A percentile compares a stretch with the other conserved stretches of the same genome.
Evolutionary conservation across 2,113 vertebrate genomes (phyloP).

Genomic region (Oncorhynchus tshawytscha): DNA sequence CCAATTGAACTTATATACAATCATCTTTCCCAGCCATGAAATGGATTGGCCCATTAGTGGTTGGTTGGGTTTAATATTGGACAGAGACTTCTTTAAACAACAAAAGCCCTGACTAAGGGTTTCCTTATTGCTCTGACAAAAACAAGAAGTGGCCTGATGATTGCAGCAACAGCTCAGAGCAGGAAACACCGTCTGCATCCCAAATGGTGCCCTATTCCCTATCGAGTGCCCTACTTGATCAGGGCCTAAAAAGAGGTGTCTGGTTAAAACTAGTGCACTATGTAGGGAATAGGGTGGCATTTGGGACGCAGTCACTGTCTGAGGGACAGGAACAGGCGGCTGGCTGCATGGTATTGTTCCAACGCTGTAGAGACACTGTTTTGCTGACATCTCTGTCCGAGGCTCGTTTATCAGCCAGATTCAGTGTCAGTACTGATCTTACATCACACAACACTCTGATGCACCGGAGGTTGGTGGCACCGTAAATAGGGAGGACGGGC

Average conservation of each 20-base stretch:
- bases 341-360: constrained; percentile 32
- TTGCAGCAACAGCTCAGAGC: constrained; percentile 21
- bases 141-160: constrained; percentile 59
- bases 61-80: constrained; percentile 26
- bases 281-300: not conserved
- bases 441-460: constrained; percentile 29
- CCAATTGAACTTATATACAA: no score
- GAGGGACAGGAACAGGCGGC: constrained; percentile 2
- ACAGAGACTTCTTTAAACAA: constrained; percentile 37
- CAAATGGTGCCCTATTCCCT: not conserved
- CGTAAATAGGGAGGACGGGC: not conserved
- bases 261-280: no score
- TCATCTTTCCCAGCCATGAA: constrained; percentile 38
- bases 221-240: no score
- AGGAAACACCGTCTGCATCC: not conserved
- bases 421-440: constrained; percentile 30
- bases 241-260: no score
- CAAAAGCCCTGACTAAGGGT: constrained; percentile 61
- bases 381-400: constrained; percentile 44
- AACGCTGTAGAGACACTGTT: constrained; percentile 22
- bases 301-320: no score
- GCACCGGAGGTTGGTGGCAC: no score
- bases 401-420: constrained; percentile 52
- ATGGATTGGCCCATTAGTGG: constrained; percentile 43
- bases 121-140: constrained; percentile 65